Conservation (phyloP, 1,140 invertebrate genomes). For the Orchestia grillus region DNA sequence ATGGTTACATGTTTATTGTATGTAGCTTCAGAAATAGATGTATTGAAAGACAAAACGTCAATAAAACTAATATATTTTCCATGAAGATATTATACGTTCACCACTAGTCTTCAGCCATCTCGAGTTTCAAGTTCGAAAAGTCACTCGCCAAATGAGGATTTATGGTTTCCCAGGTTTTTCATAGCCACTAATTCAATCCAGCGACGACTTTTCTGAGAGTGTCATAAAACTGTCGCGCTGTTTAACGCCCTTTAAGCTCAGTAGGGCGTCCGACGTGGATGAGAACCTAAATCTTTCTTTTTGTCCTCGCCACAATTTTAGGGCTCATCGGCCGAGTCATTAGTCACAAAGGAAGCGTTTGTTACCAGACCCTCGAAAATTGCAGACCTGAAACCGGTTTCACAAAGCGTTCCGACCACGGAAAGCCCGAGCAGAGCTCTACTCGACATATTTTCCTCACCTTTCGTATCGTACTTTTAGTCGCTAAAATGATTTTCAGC, state of each 20-base stretch:
- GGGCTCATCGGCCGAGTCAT: neutral
- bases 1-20: no score
- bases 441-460: neutral
- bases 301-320: conserved; percentile 7
- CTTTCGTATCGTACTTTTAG: neutral
- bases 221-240: neutral
- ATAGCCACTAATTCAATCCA: neutral
- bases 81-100: neutral
- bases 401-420: neutral
- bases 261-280: neutral
- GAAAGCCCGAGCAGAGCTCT: neutral
- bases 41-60: neutral
- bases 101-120: neutral
- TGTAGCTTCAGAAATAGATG: no score
- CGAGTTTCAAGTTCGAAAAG: neutral
- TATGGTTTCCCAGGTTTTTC: neutral
- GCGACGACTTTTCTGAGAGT: neutral
- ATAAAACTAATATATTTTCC: neutral
- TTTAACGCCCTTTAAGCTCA: conserved; percentile 1
- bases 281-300: conserved; percentile 9
- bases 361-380: conserved; percentile 7
- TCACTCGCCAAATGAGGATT: neutral
- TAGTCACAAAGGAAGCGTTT: neutral
- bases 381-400: neutral
- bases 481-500: neutral